Evolutionary conservation across 2,888 invertebrate genomes (phyloP).

Genomic region (Girardia tigrina): DNA sequence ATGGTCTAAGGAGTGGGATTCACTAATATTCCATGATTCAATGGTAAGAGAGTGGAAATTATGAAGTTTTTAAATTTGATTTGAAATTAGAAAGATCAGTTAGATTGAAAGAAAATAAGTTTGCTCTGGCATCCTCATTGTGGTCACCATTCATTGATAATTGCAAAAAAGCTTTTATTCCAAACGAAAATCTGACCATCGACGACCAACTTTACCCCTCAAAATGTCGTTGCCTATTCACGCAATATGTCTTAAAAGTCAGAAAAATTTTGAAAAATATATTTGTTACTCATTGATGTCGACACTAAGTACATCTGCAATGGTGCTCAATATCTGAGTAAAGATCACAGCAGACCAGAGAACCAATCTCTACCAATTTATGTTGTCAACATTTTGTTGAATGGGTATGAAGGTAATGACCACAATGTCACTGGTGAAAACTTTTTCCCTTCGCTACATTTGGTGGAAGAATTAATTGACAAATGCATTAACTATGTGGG

Average conservation of each 20-base stretch:
- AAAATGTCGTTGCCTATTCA: constrained; percentile 26
- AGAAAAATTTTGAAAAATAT: constrained; percentile 8
- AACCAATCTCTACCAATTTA: too few relatives aligned
- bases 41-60: too few relatives aligned
- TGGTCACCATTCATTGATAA: constrained; percentile 24
- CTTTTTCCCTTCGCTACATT: too few relatives aligned
- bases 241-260: background rate
- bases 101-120: constrained; percentile 1
- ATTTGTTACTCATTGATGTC: constrained; percentile 17
- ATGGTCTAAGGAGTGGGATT: too few relatives aligned
- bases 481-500: too few relatives aligned
- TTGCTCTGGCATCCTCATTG: constrained; percentile 8
- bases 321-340: constrained; percentile 19
- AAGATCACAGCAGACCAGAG: too few relatives aligned
- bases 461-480: too few relatives aligned
- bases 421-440: too few relatives aligned
- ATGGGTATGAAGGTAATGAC: too few relatives aligned
- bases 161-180: constrained; percentile 24
- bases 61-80: constrained; percentile 26
- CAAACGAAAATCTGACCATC: constrained; percentile 19
- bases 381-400: too few relatives aligned
- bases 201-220: constrained; percentile 21
- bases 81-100: constrained; percentile 16
- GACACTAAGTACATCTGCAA: constrained; percentile 16
- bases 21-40: too few relatives aligned